A percentile compares a stretch with the other conserved stretches of the same genome.
Evolutionary conservation across 2,113 vertebrate genomes (phyloP).

Genomic region (Zonotrichia leucophrys): DNA sequence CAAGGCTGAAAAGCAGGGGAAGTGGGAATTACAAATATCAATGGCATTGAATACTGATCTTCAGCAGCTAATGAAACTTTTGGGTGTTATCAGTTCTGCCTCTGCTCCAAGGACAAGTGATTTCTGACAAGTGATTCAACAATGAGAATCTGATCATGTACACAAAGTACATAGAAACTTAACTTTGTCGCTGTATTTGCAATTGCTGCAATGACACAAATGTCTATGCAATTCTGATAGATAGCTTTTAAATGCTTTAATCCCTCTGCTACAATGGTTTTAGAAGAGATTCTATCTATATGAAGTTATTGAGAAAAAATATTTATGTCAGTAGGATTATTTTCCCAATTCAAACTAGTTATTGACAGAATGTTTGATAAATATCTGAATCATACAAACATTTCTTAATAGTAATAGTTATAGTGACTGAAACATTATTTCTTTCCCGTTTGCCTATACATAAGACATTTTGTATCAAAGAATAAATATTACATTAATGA

Average conservation of each 20-base stretch:
- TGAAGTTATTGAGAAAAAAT: neutral
- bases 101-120: neutral
- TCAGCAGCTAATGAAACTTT: neutral
- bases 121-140: neutral
- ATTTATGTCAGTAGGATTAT: neutral
- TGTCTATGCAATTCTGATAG: neutral
- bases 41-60: neutral
- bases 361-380: neutral
- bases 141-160: neutral
- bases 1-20: neutral
- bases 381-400: neutral
- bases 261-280: neutral
- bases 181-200: neutral
- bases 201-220: neutral
- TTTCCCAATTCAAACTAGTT: neutral
- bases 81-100: neutral
- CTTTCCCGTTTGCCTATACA: neutral
- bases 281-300: neutral
- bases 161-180: neutral
- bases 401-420: neutral
- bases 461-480: neutral
- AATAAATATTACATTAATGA: neutral
- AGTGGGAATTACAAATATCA: neutral
- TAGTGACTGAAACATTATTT: neutral
- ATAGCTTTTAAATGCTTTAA: neutral